phyloP scores from a whole-genome alignment of 2,888 invertebrate genomes.

The Micoletzkya japonica region DNA sequence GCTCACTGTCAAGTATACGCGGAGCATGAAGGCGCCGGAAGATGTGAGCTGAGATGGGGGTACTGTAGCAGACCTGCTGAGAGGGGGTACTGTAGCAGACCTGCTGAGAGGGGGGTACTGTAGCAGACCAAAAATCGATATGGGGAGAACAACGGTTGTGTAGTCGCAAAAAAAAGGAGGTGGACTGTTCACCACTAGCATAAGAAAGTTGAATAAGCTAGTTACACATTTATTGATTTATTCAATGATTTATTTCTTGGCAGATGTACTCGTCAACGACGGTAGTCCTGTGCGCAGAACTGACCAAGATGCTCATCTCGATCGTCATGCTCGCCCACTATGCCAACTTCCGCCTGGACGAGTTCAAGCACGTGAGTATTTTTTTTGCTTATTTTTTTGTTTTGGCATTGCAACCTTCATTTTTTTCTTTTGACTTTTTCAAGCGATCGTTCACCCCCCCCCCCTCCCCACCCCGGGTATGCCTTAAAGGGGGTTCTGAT shows the following conservation, averaged over 20 bases:
- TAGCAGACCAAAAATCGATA: not conserved
- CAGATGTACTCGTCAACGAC: conserved; percentile 55
- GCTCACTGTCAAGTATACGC: conserved; percentile 58
- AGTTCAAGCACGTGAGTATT: conserved; percentile 32
- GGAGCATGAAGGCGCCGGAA: conserved; percentile 49
- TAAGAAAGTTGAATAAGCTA: too few species aligned
- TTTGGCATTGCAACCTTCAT: too few species aligned
- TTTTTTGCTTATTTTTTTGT: too few species aligned
- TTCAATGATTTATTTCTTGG: too few species aligned
- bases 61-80: not conserved
- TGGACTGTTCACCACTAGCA: too few species aligned
- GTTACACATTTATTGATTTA: too few species aligned
- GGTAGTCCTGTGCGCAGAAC: conserved; percentile 61
- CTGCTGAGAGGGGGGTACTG: not conserved
- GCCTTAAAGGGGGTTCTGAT: too few species aligned
- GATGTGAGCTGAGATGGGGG: conserved; percentile 38
- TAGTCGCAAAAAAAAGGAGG: too few species aligned
- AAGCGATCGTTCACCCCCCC: too few species aligned
- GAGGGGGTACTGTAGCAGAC: not conserved
- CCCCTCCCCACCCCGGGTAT: too few species aligned
- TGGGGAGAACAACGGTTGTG: too few species aligned
- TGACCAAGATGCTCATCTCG: conserved; percentile 55
- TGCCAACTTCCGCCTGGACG: conserved; percentile 31
- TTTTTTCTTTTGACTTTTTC: too few species aligned
- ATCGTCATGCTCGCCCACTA: conserved; percentile 50